A percentile compares a stretch with the other conserved stretches of the same genome.
Conservation (phyloP, 2,888 invertebrate species). For the Lasioglossum pauxillum region DNA sequence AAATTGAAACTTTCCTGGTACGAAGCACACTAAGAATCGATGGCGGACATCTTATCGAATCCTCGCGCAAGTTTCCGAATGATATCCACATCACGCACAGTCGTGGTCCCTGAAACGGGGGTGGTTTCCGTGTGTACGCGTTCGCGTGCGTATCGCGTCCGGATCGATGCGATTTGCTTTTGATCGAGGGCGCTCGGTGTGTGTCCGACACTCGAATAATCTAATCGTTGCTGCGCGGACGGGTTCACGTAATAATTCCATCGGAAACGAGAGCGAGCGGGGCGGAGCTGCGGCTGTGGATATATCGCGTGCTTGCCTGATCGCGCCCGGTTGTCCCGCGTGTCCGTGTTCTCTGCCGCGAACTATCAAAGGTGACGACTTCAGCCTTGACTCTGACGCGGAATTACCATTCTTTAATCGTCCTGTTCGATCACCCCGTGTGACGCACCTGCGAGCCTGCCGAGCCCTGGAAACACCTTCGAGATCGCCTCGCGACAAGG, state of each 20-base stretch:
- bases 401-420: conserved; percentile 3
- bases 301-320: conserved; percentile 2
- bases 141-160: conserved; percentile 30
- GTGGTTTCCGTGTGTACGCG: conserved; percentile 28
- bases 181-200: background rate
- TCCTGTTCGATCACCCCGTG: background rate
- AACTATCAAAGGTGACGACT: conserved; percentile 7
- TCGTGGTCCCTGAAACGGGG: background rate
- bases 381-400: background rate
- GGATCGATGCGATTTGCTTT: conserved; percentile 25
- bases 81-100: background rate
- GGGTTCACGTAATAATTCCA: conserved; percentile 38
- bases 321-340: conserved; percentile 29
- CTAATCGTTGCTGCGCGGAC: conserved; percentile 27
- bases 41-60: conserved; percentile 21
- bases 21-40: background rate
- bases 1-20: no score
- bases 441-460: background rate
- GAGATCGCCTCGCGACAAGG: background rate
- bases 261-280: conserved; percentile 35
- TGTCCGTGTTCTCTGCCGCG: conserved; percentile 10
- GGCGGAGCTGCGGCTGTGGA: background rate
- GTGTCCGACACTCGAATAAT: conserved; percentile 26
- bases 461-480: conserved; percentile 1
- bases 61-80: background rate